Evolutionary conservation across 1,140 invertebrate species (phyloP).

Genomic region (Bombus impatiens): DNA sequence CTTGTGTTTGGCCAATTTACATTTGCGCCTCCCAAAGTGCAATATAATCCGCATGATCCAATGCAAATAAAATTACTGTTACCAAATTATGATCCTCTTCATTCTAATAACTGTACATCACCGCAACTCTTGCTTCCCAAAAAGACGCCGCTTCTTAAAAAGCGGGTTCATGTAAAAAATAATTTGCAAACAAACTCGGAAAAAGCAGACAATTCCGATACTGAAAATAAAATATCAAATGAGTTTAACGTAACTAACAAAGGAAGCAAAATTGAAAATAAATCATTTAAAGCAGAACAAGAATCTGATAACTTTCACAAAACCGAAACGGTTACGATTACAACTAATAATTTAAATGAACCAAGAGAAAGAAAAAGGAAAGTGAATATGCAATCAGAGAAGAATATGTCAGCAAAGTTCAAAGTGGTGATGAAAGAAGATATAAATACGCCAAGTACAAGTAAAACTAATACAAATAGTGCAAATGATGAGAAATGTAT

Average conservation of each 20-base stretch:
- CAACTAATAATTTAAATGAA: not conserved
- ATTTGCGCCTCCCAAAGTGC: slow-evolving; percentile 88
- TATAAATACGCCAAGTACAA: slow-evolving; percentile 1
- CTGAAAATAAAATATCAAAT: not conserved
- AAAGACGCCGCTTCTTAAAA: slow-evolving; percentile 20
- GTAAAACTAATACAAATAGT: slow-evolving; percentile 10
- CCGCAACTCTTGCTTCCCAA: slow-evolving; percentile 40
- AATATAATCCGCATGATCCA: slow-evolving; percentile 87
- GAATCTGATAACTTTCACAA: not conserved
- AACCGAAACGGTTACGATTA: not conserved
- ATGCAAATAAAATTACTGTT: slow-evolving; percentile 88
- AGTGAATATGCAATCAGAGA: not conserved
- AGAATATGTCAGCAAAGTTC: not conserved
- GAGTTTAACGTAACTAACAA: not conserved
- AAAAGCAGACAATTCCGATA: slow-evolving; percentile 11
- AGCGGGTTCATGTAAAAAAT: slow-evolving; percentile 21
- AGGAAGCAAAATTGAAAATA: slow-evolving; percentile 5
- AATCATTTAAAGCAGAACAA: not conserved
- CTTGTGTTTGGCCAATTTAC: slow-evolving; percentile 88
- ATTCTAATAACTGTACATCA: slow-evolving; percentile 23
- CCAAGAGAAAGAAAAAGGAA: not conserved
- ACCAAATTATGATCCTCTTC: slow-evolving; percentile 83
- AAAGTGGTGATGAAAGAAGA: not conserved
- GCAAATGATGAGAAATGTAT: not conserved
- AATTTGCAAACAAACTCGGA: slow-evolving; percentile 23